Base-by-base conservation (phyloP, 35 echinoderm and acorn worm species). In the Chiridota heheva region DNA sequence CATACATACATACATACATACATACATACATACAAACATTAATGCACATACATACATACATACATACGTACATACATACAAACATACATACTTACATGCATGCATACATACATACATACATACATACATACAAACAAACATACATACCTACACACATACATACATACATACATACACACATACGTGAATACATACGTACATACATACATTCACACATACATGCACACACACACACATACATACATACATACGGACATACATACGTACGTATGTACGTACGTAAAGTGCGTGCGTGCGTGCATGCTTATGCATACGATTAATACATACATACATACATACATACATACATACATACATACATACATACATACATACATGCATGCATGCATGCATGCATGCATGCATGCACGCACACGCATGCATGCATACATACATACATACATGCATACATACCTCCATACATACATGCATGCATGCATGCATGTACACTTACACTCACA, bases 331-430 rank as follows among this genome's bases (percentile, higher is more conserved):
- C 10, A 53, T 22, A 53, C 48, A 22, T 13, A 53, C 48, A 53
- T 53, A 22, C 22, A 53, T 53, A 53, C 10, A 53, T 53, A n/a
- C n/a, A n/a, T n/a, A n/a, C n/a, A n/a, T n/a, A n/a, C n/a, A n/a
- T 53, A 22, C 22, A 22, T 53, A 53, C 22, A 22, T 53, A 22
- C 22, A 22, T 53, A n/a, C n/a, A n/a, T 53, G 48, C n/a, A n/a
- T 53, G 48, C n/a, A n/a, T 53, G 48, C 48, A n/a, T 53, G 48
- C 48, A n/a, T 53, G 48, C 48, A n/a, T 53, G 48, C 48, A n/a
- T 53, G 48, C 48, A n/a, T 53, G 48, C 48, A n/a, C 48, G 48
- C n/a, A n/a, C n/a, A 53, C 48, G 48, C n/a, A 13, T 10, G 48
- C n/a, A n/a, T 53, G 10, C n/a, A 13, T 53, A 13, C n/a, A 53